Evolutionary conservation across 2,888 invertebrate species (phyloP).

Genomic region (Caenorhabditis sinica): DNA sequence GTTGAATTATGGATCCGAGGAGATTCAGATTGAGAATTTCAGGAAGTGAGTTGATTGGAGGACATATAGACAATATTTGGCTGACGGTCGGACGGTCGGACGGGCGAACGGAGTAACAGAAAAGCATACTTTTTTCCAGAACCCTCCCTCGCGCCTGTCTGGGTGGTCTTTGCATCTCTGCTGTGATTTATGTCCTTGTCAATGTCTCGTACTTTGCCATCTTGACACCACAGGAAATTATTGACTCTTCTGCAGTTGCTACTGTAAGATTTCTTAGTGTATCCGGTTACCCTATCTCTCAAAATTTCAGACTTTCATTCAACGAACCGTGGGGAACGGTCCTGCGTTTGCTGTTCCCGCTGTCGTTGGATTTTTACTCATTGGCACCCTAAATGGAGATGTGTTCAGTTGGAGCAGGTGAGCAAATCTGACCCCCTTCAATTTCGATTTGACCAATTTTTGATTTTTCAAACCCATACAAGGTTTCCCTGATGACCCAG

Average conservation of each 20-base stretch:
- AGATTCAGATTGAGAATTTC: conserved; percentile 71
- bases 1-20: conserved; percentile 74
- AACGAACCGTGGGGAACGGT: conserved; percentile 69
- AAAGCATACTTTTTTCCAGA: conserved; percentile 32
- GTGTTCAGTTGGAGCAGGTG: conserved; percentile 73
- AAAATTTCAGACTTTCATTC: conserved; percentile 64
- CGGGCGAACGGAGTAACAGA: too few species aligned
- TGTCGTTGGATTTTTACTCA: conserved; percentile 71
- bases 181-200: conserved; percentile 68
- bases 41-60: conserved; percentile 57
- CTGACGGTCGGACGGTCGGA: too few species aligned
- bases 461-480: background rate
- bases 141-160: conserved; percentile 69
- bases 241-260: conserved; percentile 71
- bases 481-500: conserved; percentile 19
- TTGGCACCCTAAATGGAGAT: conserved; percentile 73
- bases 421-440: background rate
- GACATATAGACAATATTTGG: background rate
- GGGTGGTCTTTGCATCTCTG: conserved; percentile 68
- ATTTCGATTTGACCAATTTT: too few species aligned
- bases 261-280: conserved; percentile 62
- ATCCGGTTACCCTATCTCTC: background rate
- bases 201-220: conserved; percentile 72
- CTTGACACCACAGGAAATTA: conserved; percentile 68
- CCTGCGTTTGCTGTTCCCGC: conserved; percentile 70